Conservation (phyloP, 1,140 invertebrate species). For the Ceratoteleas bidentatus region DNA sequence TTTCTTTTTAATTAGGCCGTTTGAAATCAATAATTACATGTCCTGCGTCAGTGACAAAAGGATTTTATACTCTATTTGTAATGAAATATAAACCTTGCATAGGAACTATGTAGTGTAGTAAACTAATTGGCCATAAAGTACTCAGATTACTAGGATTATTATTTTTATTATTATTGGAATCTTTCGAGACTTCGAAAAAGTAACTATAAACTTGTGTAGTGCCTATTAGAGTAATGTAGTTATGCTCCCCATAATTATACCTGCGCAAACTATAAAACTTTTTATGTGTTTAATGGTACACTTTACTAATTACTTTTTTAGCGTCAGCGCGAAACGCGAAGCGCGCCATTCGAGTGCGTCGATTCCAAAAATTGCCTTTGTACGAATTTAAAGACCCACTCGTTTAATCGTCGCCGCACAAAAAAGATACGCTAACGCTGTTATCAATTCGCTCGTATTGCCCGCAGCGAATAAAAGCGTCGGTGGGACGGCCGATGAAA, state of each 20-base stretch:
- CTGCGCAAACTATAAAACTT: slow-evolving; percentile 64
- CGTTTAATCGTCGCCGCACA: not conserved
- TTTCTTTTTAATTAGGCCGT: not conserved
- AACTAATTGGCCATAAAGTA: slow-evolving; percentile 65
- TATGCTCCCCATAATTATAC: slow-evolving; percentile 64
- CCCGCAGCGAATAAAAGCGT: slow-evolving; percentile 15
- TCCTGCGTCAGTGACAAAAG: slow-evolving; percentile 58
- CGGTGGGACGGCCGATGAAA: slow-evolving; percentile 35
- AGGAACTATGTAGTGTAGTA: slow-evolving; percentile 43
- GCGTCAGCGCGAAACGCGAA: slow-evolving; percentile 32
- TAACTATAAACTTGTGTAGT: slow-evolving; percentile 63
- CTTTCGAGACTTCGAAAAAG: slow-evolving; percentile 47
- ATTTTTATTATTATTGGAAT: slow-evolving; percentile 67
- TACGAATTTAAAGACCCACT: slow-evolving; percentile 11
- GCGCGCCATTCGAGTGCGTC: slow-evolving; percentile 19
- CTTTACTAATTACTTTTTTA: slow-evolving; percentile 66
- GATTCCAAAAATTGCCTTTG: slow-evolving; percentile 24
- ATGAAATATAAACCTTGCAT: slow-evolving; percentile 51
- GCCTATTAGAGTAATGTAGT: slow-evolving; percentile 67
- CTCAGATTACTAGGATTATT: slow-evolving; percentile 62
- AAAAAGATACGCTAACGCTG: slow-evolving; percentile 20
- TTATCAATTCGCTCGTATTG: slow-evolving; percentile 33
- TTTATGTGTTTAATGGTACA: slow-evolving; percentile 61
- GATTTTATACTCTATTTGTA: slow-evolving; percentile 50
- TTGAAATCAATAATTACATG: slow-evolving; percentile 42